phyloP scores from a whole-genome alignment of 2,797 vertebrate species.

The Sebastes elongatus region DNA sequence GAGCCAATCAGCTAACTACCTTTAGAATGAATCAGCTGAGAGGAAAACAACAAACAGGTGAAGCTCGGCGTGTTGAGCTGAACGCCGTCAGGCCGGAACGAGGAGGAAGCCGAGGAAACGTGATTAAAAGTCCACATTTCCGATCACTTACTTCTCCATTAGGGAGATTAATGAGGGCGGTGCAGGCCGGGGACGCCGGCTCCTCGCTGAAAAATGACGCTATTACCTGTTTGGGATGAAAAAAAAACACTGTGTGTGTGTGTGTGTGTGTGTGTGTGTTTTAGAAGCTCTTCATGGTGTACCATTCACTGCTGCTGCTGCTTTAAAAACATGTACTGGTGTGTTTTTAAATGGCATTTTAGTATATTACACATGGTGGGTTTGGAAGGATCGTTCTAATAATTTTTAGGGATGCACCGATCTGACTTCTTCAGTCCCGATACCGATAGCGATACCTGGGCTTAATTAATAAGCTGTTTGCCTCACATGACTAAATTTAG shows the following conservation, averaged over 20 bases:
- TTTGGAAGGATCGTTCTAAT: no score
- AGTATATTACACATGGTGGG: no score
- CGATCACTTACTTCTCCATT: conserved; percentile 64
- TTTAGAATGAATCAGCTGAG: neutral
- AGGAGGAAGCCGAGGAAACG: conserved; percentile 16
- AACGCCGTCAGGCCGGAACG: neutral
- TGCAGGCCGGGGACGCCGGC: conserved; percentile 1
- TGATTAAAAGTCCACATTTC: conserved; percentile 55
- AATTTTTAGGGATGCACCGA: no score
- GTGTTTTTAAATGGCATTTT: no score
- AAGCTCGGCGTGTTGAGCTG: neutral
- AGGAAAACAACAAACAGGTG: neutral
- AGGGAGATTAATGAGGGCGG: conserved; percentile 65
- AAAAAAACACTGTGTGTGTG: neutral
- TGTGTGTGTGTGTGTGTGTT: neutral
- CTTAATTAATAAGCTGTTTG: no score
- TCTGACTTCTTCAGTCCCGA: no score
- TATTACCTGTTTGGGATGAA: conserved; percentile 56
- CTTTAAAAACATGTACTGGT: no score
- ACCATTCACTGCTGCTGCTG: no score
- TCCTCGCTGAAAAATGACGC: conserved; percentile 50
- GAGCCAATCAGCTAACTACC: neutral
- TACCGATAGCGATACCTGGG: no score
- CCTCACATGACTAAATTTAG: no score
- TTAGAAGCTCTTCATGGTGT: no score